phyloP scores from a whole-genome alignment of 2,888 invertebrate species.

The Sinodicranocentrus sp. region DNA sequence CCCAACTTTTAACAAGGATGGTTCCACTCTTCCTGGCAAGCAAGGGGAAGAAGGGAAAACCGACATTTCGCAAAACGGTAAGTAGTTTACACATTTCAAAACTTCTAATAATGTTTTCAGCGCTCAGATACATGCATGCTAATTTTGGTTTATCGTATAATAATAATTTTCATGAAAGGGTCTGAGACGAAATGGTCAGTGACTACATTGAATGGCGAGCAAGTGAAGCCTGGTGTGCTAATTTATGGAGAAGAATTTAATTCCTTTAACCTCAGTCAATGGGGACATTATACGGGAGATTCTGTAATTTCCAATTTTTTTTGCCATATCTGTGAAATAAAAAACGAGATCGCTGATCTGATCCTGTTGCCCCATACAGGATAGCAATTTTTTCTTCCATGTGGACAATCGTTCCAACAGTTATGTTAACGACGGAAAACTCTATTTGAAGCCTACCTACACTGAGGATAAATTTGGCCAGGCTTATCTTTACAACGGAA shows the following conservation, averaged over 20 bases:
- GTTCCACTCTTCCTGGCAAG: too few relatives aligned
- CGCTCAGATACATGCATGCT: too few relatives aligned
- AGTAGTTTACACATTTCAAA: too few relatives aligned
- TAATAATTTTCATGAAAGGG: too few relatives aligned
- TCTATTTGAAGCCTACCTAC: conserved; percentile 61
- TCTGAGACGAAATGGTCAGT: conserved; percentile 37
- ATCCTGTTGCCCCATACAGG: too few relatives aligned
- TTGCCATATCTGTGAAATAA: too few relatives aligned
- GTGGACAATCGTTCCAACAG: conserved; percentile 54
- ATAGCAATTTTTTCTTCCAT: conserved; percentile 50
- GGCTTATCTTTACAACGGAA: conserved; percentile 65
- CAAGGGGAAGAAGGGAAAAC: too few relatives aligned
- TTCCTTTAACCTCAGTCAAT: conserved; percentile 30
- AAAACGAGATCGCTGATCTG: too few relatives aligned
- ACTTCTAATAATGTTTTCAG: too few relatives aligned
- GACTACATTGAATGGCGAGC: conserved; percentile 44
- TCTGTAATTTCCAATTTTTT: conserved; percentile 4
- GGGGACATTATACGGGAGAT: conserved; percentile 48
- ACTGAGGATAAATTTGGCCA: conserved; percentile 62
- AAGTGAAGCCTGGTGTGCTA: conserved; percentile 40
- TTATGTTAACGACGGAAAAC: conserved; percentile 48
- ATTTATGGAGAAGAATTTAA: conserved; percentile 56
- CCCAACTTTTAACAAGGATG: too few relatives aligned
- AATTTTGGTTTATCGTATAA: too few relatives aligned
- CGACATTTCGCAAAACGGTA: too few relatives aligned